phyloP scores from a whole-genome alignment of 2,113 vertebrate genomes.

The Chloropsis hardwickii region DNA sequence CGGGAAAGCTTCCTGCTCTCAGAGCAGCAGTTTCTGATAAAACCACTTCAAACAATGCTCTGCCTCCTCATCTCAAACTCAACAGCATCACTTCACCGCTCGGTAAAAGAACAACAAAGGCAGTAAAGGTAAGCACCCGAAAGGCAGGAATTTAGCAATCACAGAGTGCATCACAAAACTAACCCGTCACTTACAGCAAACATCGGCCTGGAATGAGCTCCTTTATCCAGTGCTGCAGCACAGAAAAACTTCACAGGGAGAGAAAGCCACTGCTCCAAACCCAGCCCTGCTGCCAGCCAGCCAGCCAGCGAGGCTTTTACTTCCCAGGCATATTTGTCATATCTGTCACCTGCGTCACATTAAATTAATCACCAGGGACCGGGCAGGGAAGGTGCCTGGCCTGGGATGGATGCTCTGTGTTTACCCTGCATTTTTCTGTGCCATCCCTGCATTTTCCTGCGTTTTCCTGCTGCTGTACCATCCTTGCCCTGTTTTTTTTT shows the following conservation, averaged over 20 bases:
- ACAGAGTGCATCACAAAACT: neutral
- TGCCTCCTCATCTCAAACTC: neutral
- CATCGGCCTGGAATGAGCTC: neutral
- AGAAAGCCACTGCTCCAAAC: neutral
- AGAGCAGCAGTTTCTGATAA: neutral
- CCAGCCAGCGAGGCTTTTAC: slow-evolving; percentile 26
- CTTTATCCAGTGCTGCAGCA: neutral
- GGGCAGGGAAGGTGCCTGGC: neutral
- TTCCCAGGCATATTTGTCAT: neutral
- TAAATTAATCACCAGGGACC: neutral
- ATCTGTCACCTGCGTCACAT: slow-evolving; percentile 5
- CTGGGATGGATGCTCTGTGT: neutral
- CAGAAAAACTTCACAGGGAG: neutral
- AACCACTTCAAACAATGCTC: neutral
- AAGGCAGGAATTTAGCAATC: neutral
- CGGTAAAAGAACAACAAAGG: neutral
- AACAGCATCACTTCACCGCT: neutral
- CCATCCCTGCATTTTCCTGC: neutral
- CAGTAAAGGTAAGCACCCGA: neutral
- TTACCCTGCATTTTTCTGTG: neutral
- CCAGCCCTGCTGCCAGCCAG: slow-evolving; percentile 37
- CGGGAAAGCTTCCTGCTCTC: neutral
- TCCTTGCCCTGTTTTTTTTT: neutral
- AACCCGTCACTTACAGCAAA: neutral
- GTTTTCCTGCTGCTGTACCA: neutral